These are phyloP conservation scores for Diplazon laetatorius DNA, from an alignment of 2,888 invertebrate species.

Conservation along the genomic window DNA sequence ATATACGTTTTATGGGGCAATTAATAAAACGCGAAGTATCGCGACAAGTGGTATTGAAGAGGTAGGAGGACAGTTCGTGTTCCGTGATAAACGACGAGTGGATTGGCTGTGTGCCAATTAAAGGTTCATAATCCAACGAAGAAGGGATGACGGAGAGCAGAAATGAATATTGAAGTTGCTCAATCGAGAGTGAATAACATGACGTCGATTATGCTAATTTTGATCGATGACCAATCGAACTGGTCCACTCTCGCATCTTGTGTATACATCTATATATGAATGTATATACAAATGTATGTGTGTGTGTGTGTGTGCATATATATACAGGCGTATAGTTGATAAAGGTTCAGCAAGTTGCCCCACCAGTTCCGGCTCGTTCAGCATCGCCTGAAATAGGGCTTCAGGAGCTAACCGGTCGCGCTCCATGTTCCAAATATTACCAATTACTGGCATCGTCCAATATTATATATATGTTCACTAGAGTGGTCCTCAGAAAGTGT, in stretches of 20 bases:
- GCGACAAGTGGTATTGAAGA: slow-evolving; percentile 4
- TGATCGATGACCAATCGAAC: slow-evolving; percentile 72
- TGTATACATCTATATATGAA: too few relatives aligned
- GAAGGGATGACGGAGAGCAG: background rate
- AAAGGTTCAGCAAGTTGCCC: slow-evolving; percentile 14
- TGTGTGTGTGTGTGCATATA: background rate
- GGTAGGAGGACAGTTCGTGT: background rate
- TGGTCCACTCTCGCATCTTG: slow-evolving; percentile 50
- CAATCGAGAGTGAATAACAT: slow-evolving; percentile 66
- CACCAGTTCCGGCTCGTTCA: slow-evolving; percentile 9
- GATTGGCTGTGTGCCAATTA: slow-evolving; percentile 23
- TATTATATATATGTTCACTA: background rate
- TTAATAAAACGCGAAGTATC: slow-evolving; percentile 3
- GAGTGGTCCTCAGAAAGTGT: too few relatives aligned
- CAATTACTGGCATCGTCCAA: slow-evolving; percentile 15
- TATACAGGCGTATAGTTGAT: too few relatives aligned
- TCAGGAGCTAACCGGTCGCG: slow-evolving; percentile 62
- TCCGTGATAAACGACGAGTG: slow-evolving; percentile 18
- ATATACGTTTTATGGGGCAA: too few relatives aligned
- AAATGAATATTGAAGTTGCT: slow-evolving; percentile 79
- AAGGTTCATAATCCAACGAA: slow-evolving; percentile 6
- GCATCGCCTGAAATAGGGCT: slow-evolving; percentile 53
- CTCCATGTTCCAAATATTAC: slow-evolving; percentile 66
- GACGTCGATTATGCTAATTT: slow-evolving; percentile 74
- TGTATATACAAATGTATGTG: too few relatives aligned